Evolutionary conservation across 2,113 vertebrate species (phyloP).

Genomic region (Alaudala cheleensis): DNA sequence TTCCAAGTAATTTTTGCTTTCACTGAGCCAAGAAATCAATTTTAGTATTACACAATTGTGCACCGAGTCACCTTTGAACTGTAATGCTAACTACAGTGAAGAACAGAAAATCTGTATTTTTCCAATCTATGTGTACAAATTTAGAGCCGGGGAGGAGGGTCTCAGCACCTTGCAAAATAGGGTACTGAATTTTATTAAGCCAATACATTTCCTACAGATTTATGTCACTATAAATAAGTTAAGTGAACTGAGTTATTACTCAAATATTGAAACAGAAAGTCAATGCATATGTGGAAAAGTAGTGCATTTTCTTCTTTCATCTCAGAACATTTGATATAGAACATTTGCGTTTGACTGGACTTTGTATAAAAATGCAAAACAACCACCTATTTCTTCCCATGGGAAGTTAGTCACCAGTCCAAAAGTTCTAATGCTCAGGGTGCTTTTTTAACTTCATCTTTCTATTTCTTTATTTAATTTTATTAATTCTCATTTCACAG

Average conservation of each 20-base stretch:
- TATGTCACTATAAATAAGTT: neutral
- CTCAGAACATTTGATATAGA: neutral
- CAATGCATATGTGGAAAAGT: neutral
- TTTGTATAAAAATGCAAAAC: neutral
- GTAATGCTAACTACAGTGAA: neutral
- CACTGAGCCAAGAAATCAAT: neutral
- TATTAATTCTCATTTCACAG: neutral
- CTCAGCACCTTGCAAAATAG: neutral
- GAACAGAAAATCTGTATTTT: neutral
- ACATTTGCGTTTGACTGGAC: neutral
- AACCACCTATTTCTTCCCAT: neutral
- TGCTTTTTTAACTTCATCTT: neutral
- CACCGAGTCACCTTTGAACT: neutral
- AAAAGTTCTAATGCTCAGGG: neutral
- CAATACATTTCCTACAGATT: neutral
- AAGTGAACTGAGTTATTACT: neutral
- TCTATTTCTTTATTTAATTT: neutral
- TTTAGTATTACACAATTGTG: neutral
- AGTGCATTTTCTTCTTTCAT: neutral
- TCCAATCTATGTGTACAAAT: neutral
- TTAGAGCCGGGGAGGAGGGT: neutral
- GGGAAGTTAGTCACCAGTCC: neutral
- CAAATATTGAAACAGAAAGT: neutral
- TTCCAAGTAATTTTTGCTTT: neutral
- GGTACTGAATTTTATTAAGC: neutral